Percentiles rank a stretch among this genome's conserved stretches.
phyloP scores from a whole-genome alignment of 2,113 vertebrate genomes.

The Ailurus styani region DNA sequence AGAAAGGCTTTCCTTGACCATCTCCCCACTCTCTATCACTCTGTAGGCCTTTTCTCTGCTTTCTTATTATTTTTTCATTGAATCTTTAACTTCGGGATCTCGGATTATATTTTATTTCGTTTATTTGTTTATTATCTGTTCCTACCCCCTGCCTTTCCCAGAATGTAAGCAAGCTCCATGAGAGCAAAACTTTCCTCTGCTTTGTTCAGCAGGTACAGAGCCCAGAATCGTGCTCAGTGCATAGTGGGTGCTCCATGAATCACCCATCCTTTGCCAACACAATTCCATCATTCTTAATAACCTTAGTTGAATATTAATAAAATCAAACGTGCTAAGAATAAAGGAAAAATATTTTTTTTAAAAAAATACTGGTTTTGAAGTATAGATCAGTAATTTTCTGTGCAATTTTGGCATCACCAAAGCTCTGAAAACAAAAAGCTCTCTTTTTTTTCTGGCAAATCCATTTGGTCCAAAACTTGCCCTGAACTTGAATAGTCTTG shows the following conservation, averaged over 20 bases:
- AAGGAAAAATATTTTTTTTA: neutral
- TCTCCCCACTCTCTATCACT: neutral
- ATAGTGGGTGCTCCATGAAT: neutral
- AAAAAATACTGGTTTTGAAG: neutral
- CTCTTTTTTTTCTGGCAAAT: neutral
- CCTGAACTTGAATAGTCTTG: neutral
- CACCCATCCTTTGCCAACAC: neutral
- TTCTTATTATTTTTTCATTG: neutral
- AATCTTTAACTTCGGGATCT: neutral
- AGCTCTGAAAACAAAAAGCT: neutral
- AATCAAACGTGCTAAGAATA: neutral
- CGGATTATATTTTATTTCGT: neutral
- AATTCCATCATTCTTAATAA: neutral
- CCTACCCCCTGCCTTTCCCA: rapidly evolving
- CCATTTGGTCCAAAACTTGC: neutral
- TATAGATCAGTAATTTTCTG: neutral
- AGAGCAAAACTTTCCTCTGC: neutral
- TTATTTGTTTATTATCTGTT: neutral
- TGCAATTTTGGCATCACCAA: neutral
- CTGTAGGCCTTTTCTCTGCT: neutral
- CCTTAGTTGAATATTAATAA: neutral
- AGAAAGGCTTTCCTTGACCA: neutral
- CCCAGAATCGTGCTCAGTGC: neutral
- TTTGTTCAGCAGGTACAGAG: neutral
- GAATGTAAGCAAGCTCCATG: neutral